Percentiles rank a stretch among this genome's conserved stretches.
These are phyloP conservation scores for Zaprionus nigranus DNA, from an alignment of 1,140 invertebrate species.

Conservation along the genomic window DNA sequence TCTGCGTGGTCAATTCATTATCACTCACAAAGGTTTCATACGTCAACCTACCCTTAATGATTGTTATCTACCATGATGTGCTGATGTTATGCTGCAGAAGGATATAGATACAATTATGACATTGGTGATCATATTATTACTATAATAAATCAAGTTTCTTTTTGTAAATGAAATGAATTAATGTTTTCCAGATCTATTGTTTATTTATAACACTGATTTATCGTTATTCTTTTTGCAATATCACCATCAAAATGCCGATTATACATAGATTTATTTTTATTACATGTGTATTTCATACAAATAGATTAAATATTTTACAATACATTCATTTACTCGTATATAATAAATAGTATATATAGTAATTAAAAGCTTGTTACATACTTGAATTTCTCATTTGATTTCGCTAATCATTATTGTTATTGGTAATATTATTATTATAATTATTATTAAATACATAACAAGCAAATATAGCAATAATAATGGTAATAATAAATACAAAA, in stretches of 20 bases:
- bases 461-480: constrained; percentile 66
- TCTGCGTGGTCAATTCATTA: no score
- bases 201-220: neutral
- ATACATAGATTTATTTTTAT: constrained; percentile 52
- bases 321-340: constrained; percentile 72
- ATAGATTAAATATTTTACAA: constrained; percentile 83
- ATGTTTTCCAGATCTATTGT: neutral
- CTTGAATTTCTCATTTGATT: constrained; percentile 43
- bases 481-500: constrained; percentile 35
- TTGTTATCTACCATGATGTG: neutral
- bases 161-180: no score
- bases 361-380: constrained; percentile 72
- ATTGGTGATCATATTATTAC: no score
- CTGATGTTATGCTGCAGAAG: no score
- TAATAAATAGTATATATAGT: constrained; percentile 51
- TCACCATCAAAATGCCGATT: constrained; percentile 42
- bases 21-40: neutral
- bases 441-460: constrained; percentile 72
- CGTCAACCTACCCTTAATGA: neutral
- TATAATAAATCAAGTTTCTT: no score
- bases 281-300: constrained; percentile 83
- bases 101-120: no score
- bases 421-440: constrained; percentile 6
- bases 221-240: constrained; percentile 31
- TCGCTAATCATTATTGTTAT: constrained; percentile 58